These are phyloP conservation scores for Tachysurus vachellii DNA, from an alignment of 2,113 vertebrate genomes.

Conservation along the genomic window DNA sequence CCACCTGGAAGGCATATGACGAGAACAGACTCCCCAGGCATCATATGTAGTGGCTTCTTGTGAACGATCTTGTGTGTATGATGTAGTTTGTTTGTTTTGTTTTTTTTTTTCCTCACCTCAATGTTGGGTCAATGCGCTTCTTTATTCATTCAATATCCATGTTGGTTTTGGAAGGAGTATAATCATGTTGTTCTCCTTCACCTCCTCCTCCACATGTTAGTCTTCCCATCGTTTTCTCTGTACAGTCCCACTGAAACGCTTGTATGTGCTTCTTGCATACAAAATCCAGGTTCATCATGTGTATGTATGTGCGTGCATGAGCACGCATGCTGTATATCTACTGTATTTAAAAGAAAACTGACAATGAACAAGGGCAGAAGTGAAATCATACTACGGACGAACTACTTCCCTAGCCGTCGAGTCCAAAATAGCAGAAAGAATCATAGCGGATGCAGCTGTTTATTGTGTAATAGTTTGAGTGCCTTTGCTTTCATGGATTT, in stretches of 20 bases:
- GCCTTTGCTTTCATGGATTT: conserved; percentile 88
- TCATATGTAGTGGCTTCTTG: conserved; percentile 29
- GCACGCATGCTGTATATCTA: conserved; percentile 37
- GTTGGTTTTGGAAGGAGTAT: conserved; percentile 15
- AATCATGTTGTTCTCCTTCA: conserved; percentile 1
- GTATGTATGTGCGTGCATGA: conserved; percentile 18
- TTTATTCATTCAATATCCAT: conserved; percentile 13
- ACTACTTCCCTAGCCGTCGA: conserved; percentile 12
- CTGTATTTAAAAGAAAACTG: conserved; percentile 76
- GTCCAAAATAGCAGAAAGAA: background rate
- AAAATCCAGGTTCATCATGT: conserved; percentile 17
- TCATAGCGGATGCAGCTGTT: background rate
- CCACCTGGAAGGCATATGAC: background rate
- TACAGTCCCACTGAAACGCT: conserved; percentile 8
- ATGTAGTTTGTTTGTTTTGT: background rate
- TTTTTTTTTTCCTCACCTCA: background rate
- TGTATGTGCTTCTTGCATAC: conserved; percentile 1
- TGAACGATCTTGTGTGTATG: conserved; percentile 15
- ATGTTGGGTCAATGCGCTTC: conserved; percentile 29
- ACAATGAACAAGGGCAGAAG: conserved; percentile 85
- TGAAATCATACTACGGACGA: background rate
- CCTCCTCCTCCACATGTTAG: conserved; percentile 5
- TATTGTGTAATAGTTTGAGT: conserved; percentile 84
- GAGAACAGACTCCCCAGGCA: conserved; percentile 28
- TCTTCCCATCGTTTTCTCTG: conserved; percentile 38